Conservation (phyloP, 2,113 vertebrate species). For the Hippocampus barbouri region DNA sequence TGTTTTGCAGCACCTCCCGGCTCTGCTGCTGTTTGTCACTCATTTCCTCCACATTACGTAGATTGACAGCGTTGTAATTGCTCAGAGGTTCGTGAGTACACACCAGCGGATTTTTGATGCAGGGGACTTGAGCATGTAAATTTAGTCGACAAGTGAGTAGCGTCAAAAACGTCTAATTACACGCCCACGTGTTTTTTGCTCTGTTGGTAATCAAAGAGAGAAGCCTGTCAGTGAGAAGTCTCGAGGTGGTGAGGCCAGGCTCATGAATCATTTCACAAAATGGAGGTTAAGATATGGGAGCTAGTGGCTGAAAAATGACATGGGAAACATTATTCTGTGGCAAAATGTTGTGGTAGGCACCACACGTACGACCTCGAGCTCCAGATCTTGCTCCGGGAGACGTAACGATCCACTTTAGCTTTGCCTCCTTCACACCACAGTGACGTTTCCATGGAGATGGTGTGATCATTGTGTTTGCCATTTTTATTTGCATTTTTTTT, state of each 20-base stretch:
- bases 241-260: constrained; percentile 31
- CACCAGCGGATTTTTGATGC: constrained; percentile 32
- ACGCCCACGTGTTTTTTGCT: constrained; percentile 23
- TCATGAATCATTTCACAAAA: constrained; percentile 38
- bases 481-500: constrained; percentile 1
- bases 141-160: constrained; percentile 21
- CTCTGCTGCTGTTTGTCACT: constrained; percentile 39
- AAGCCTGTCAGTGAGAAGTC: constrained; percentile 41
- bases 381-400: constrained; percentile 15
- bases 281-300: constrained; percentile 45
- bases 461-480: constrained; percentile 42
- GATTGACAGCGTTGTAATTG: constrained; percentile 64
- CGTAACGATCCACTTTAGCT: constrained; percentile 43
- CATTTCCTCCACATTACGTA: constrained; percentile 48
- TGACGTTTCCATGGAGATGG: constrained; percentile 57
- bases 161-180: constrained; percentile 35
- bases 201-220: constrained; percentile 31
- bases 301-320: constrained; percentile 49
- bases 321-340: constrained; percentile 39
- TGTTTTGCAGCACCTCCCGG: constrained; percentile 18
- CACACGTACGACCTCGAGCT: constrained; percentile 29
- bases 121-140: constrained; percentile 22
- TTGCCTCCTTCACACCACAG: constrained; percentile 32
- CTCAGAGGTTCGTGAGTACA: constrained; percentile 39
- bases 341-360: constrained; percentile 24